A percentile compares a stretch with the other conserved stretches of the same genome.
Conservation (phyloP, 2,888 invertebrate genomes). For the Mesochorus sp. region DNA sequence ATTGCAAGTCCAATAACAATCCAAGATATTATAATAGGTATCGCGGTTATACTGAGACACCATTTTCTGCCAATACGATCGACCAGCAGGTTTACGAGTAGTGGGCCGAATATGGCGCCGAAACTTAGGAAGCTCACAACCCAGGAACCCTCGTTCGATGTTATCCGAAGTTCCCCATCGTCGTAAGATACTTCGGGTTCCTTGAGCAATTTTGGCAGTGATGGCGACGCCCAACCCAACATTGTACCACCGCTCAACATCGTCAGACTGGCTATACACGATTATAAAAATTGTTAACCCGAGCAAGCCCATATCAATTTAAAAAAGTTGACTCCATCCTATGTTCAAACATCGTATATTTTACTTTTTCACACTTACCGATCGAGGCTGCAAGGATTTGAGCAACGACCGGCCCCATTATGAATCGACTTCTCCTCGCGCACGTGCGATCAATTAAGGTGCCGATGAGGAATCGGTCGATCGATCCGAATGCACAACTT, state of each 20-base stretch:
- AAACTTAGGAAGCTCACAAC: constrained; percentile 42
- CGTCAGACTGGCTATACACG: constrained; percentile 9
- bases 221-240: constrained; percentile 31
- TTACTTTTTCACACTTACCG: constrained; percentile 10
- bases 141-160: constrained; percentile 54
- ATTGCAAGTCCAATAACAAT: constrained; percentile 44
- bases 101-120: constrained; percentile 64
- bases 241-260: constrained; percentile 29
- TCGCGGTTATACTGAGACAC: constrained; percentile 42
- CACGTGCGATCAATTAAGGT: too few relatives aligned
- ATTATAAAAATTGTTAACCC: background rate
- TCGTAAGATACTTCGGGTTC: too few relatives aligned
- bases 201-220: constrained; percentile 46
- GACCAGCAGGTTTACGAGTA: constrained; percentile 48
- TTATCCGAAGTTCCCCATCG: constrained; percentile 37
- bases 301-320: background rate
- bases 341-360: background rate
- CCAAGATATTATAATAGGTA: constrained; percentile 59
- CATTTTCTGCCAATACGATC: constrained; percentile 65
- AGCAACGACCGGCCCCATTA: constrained; percentile 40
- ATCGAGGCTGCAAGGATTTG: constrained; percentile 29
- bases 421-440: too few relatives aligned
- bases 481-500: too few relatives aligned
- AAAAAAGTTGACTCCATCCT: too few relatives aligned
- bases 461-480: too few relatives aligned